A percentile compares a stretch with the other conserved stretches of the same genome.
phyloP scores from a whole-genome alignment of 1,140 invertebrate genomes.

The Drosophila nebulosa region DNA sequence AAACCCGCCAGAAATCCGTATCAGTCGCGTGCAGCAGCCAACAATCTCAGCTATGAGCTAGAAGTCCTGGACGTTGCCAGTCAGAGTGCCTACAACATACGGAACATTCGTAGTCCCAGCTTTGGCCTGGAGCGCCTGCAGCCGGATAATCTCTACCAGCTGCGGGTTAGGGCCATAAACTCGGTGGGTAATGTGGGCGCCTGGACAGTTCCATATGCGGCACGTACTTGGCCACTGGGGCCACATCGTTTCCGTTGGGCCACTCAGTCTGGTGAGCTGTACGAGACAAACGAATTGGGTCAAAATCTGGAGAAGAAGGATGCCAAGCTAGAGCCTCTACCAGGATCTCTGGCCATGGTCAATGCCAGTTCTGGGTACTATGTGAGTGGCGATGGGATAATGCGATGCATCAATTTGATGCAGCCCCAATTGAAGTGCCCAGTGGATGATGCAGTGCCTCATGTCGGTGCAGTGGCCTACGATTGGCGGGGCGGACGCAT shows the following conservation, averaged over 20 bases:
- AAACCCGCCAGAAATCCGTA: conserved; percentile 89
- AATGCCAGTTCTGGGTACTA: conserved; percentile 62
- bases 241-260: conserved; percentile 84
- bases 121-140: conserved; percentile 86
- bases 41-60: conserved; percentile 92
- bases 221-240: conserved; percentile 84
- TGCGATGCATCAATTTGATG: conserved; percentile 56
- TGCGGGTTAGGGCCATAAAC: conserved; percentile 83
- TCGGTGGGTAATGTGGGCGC: conserved; percentile 88
- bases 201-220: conserved; percentile 90
- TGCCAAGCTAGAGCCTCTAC: conserved; percentile 3
- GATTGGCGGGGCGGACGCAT: conserved; percentile 94
- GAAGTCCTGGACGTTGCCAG: conserved; percentile 85
- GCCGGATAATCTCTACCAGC: conserved; percentile 88
- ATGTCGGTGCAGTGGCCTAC: conserved; percentile 89
- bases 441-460: background rate
- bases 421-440: conserved; percentile 42
- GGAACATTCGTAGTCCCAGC: conserved; percentile 84
- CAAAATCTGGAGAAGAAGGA: conserved; percentile 82
- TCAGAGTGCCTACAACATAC: conserved; percentile 67
- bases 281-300: conserved; percentile 87
- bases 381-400: conserved; percentile 9
- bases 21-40: conserved; percentile 91
- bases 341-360: conserved; percentile 39
- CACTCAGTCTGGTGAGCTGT: conserved; percentile 85